Percentiles rank a stretch among this genome's conserved stretches.
These are phyloP conservation scores for Bombylius major DNA, from an alignment of 2,888 invertebrate species.

Conservation along the genomic window DNA sequence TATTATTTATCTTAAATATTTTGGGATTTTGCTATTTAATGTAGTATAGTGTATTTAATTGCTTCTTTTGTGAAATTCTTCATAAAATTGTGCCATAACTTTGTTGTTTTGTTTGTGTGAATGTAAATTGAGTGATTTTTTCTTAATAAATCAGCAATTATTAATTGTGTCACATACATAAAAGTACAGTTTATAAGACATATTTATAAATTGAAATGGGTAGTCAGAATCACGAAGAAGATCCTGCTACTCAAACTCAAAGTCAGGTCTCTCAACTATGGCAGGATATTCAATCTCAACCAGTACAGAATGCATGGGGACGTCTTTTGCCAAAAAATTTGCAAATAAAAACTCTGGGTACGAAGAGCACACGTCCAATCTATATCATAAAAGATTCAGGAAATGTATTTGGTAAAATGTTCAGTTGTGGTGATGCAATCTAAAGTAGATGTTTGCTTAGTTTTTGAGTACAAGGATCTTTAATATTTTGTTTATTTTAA, in stretches of 20 bases:
- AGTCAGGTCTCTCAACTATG: slow-evolving; percentile 29
- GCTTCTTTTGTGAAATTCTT: too few species aligned
- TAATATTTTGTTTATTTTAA: neutral
- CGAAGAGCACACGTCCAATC: slow-evolving; percentile 25
- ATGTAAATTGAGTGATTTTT: too few species aligned
- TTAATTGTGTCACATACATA: too few species aligned
- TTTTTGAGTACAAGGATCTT: too few species aligned
- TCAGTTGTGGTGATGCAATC: neutral
- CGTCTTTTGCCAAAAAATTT: slow-evolving; percentile 33
- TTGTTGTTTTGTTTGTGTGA: too few species aligned
- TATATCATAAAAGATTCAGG: slow-evolving; percentile 25
- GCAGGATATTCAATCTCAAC: slow-evolving; percentile 33
- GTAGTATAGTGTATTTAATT: too few species aligned
- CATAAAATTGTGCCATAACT: too few species aligned
- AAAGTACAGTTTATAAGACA: too few species aligned
- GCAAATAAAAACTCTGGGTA: slow-evolving; percentile 34
- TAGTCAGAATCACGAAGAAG: neutral
- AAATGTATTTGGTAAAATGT: slow-evolving; percentile 24
- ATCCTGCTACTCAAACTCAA: slow-evolving; percentile 20
- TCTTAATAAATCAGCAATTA: too few species aligned
- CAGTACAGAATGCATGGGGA: slow-evolving; percentile 33
- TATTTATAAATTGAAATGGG: neutral
- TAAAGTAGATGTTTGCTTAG: too few species aligned
- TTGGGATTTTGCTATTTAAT: too few species aligned
- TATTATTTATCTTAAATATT: too few species aligned